Base-by-base conservation (phyloP, 2,113 vertebrate genomes). In the Syngnathus floridae region DNA sequence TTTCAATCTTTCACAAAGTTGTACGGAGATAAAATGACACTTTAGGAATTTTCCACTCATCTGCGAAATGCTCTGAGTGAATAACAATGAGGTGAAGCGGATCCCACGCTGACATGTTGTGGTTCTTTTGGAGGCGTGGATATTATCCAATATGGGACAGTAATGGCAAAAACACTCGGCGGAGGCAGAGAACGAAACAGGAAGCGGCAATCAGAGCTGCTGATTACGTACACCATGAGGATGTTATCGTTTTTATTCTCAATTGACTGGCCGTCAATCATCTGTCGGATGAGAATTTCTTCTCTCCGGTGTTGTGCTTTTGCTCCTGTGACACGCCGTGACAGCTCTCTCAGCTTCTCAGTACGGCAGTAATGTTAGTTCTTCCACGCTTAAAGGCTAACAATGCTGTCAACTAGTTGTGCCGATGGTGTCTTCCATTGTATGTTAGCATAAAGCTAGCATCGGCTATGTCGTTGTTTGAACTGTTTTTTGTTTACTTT, bases 201-300 rank as follows among this genome's bases (percentile, higher is more conserved):
- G 51, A 59, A 58, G 43, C 64, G 21, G 52, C 31, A 46, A 40
- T 43, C 60, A 57, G 51, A 59, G 64, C 55, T 57, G 54, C 54
- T 16, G 65, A 43, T 69, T 63, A 37, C 26, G 26, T 31, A 31
- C 40, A 56, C 7, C 22, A 37, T 66, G 57, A 58, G 65, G 58
- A 59, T 64, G 58, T 60, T 41, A 60, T 41, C 12, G 9, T 61
- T 21, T 40, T 37, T 48, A 41, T 41, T 60, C n/a, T 41, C 58
- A 41, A 22, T 60, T 60, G 19, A 60, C 56, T 19, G 17, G 16
- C 36, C 17, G n/a, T 59, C 57, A 56, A 7, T 56, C 54, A 56
- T 31, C 26, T 31, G 1, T 52, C 22, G 3, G 3, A 31, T 31
- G 2, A 31, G 26, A 31, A 31, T 52, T 52, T n/a, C 5, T 59